These are phyloP conservation scores for Pocillopora verrucosa DNA, from an alignment of 64 coral and sea anemone species.

Conservation along the genomic window DNA sequence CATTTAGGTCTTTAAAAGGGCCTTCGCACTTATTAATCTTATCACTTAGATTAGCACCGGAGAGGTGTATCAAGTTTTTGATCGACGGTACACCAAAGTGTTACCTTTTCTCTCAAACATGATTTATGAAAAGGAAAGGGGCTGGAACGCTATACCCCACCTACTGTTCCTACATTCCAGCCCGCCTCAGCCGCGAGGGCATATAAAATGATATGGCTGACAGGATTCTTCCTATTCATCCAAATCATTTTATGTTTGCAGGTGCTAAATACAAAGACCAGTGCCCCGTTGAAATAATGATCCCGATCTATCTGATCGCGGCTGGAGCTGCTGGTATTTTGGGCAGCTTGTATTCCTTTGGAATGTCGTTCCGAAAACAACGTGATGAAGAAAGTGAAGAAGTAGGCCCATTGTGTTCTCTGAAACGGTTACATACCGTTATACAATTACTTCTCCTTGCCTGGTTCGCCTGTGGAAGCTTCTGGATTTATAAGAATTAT, in stretches of 20 bases:
- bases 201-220: not conserved
- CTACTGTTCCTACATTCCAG: too few relatives aligned
- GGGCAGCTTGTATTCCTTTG: not conserved
- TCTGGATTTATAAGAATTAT: slow-evolving; percentile 6
- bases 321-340: not conserved
- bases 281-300: slow-evolving; percentile 15
- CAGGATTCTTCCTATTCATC: not conserved
- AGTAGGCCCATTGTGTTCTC: not conserved
- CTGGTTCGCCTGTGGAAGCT: not conserved
- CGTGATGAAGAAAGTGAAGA: not conserved
- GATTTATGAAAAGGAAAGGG: too few relatives aligned
- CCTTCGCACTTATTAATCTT: too few relatives aligned
- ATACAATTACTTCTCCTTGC: not conserved
- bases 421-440: not conserved
- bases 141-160: too few relatives aligned
- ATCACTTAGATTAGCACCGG: too few relatives aligned
- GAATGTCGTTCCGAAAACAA: not conserved
- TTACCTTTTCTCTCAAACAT: too few relatives aligned
- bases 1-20: too few relatives aligned
- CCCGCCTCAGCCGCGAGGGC: not conserved
- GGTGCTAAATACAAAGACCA: slow-evolving; percentile 11
- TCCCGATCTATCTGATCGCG: slow-evolving; percentile 18
- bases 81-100: too few relatives aligned
- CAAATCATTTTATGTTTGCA: not conserved
- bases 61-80: too few relatives aligned